Base-by-base conservation (phyloP, 2,113 vertebrate species). In the Actinemys pallida region DNA sequence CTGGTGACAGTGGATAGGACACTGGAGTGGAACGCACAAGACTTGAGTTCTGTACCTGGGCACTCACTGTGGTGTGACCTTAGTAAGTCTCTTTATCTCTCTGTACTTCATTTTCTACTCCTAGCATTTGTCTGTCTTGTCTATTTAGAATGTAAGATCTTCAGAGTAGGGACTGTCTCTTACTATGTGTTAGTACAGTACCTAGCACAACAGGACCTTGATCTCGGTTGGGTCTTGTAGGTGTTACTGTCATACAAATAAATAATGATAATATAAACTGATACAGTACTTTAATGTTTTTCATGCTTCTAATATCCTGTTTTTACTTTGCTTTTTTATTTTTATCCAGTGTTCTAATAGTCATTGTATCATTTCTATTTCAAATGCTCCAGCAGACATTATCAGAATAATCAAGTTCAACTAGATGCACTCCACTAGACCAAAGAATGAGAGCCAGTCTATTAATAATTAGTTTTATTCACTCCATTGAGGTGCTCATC, bases 401-500 rank as follows among this genome's bases (percentile, higher is more conserved):
- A 92, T 87, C 81, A 86, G 93, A 96, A 86, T 81, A 78, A 88
- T 57, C n/a, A 65, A 6, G 56, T 88, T 87, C 50, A 85, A 13
- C 6, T 6, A 81, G 92, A 90, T 8, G 1, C 8, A 88, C 24
- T 93, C 49, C 29, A 50, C 24, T 94, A 52, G n/a, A 93, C 22
- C 49, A 95, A 91, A 83, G 50, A 92, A 89, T 13, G 5, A 92
- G 3, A 76, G 0, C 0, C 6, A 1, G 3, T 85, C 90, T 91
- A 89, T 85, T 83, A 95, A 62, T 84, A 76, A 87, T 83, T 83
- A 80, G 10, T 22, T 94, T 82, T 87, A 86, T 89, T 94, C 42
- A 11, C 42, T 80, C 79, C 27, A 59, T 92, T 82, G 11, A 50
- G 88, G 45, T 81, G 78, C 13, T 8, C 20, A 72, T 88, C 45